Percentiles rank a stretch among this genome's conserved stretches.
Conservation (phyloP, 2,888 invertebrate genomes). For the Cremastinae sp. region DNA sequence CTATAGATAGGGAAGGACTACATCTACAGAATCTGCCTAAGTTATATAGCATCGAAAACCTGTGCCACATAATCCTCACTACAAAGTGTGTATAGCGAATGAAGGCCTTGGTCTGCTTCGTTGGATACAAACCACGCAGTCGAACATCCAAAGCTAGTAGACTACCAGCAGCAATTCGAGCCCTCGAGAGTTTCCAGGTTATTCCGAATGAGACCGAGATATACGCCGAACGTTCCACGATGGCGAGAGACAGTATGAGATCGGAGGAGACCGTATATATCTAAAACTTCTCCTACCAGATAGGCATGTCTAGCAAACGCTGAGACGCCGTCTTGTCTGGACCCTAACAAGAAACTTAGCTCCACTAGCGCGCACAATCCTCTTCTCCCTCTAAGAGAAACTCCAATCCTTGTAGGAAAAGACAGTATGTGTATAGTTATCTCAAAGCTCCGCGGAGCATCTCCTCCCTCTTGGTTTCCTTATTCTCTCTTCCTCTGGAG, state of each 20-base stretch:
- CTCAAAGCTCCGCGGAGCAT: constrained; percentile 44
- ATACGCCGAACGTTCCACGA: constrained; percentile 36
- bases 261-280: constrained; percentile 21
- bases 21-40: constrained; percentile 18
- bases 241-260: constrained; percentile 26
- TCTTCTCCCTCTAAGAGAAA: constrained; percentile 28
- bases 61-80: constrained; percentile 19
- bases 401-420: constrained; percentile 27
- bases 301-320: constrained; percentile 57
- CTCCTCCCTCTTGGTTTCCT: constrained; percentile 64
- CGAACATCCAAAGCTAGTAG: constrained; percentile 45
- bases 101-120: constrained; percentile 4
- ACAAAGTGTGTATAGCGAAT: not conserved
- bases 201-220: constrained; percentile 28
- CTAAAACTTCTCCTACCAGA: constrained; percentile 4
- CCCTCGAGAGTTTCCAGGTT: constrained; percentile 40
- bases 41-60: constrained; percentile 29
- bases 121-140: constrained; percentile 22
- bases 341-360: constrained; percentile 79
- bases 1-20: not conserved
- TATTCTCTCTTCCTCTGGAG: constrained; percentile 62
- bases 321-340: constrained; percentile 78
- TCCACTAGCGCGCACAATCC: constrained; percentile 61
- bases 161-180: constrained; percentile 39
- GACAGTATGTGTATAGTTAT: constrained; percentile 21